These are phyloP conservation scores for Eueides isabella DNA, from an alignment of 1,140 invertebrate species.

Conservation along the genomic window DNA sequence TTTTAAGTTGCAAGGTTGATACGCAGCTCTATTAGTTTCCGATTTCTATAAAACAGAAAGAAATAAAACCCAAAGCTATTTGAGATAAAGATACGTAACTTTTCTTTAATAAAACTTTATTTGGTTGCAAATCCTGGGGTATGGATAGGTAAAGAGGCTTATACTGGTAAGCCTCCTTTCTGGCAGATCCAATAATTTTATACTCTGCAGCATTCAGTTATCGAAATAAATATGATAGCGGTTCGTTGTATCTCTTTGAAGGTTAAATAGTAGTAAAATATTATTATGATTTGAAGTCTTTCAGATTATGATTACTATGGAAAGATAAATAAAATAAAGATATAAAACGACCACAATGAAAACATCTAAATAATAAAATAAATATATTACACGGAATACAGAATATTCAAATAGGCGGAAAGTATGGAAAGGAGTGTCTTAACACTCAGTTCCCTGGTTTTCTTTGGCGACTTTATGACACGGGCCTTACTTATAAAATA, in stretches of 20 bases:
- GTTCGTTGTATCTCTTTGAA: conserved; percentile 21
- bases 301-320: not conserved
- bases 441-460: no score
- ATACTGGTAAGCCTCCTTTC: conserved; percentile 55
- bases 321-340: not conserved
- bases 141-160: conserved; percentile 59
- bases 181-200: conserved; percentile 52
- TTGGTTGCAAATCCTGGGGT: conserved; percentile 41
- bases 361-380: not conserved
- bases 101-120: conserved; percentile 51
- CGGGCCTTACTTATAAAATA: no score
- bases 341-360: not conserved
- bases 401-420: no score
- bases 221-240: conserved; percentile 44
- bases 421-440: no score
- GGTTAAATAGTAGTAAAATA: not conserved
- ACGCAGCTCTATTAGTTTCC: conserved; percentile 37
- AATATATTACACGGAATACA: no score
- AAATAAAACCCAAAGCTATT: conserved; percentile 38
- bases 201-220: conserved; percentile 47
- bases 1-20: conserved; percentile 38
- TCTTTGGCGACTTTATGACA: no score
- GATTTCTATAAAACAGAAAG: conserved; percentile 35
- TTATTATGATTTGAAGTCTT: not conserved
- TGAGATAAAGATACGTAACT: conserved; percentile 38